These are phyloP conservation scores for Anhinga rufa DNA, from an alignment of 2,113 vertebrate species.

Conservation along the genomic window DNA sequence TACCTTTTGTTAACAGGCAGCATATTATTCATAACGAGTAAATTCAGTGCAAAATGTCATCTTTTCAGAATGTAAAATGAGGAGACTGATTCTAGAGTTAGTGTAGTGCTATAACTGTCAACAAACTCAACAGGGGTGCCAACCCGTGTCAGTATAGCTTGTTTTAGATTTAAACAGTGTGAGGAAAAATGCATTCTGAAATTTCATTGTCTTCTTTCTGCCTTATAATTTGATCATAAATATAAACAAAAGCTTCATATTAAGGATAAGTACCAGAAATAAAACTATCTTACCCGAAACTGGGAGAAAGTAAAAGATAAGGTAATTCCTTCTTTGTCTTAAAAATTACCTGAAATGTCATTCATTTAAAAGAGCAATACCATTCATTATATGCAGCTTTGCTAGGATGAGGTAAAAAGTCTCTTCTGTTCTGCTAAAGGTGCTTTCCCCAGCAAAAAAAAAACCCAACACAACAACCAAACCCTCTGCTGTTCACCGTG, in stretches of 20 bases:
- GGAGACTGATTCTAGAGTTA: background rate
- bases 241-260: background rate
- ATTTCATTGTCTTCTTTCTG: background rate
- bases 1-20: constrained; percentile 15
- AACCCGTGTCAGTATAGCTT: background rate
- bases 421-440: background rate
- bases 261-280: background rate
- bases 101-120: background rate
- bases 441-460: background rate
- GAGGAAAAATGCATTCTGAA: background rate
- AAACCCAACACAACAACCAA: background rate
- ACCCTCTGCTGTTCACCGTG: background rate
- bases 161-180: background rate
- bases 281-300: background rate
- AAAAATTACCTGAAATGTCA: background rate
- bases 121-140: constrained; percentile 16
- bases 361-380: background rate
- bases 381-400: background rate
- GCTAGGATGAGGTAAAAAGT: background rate
- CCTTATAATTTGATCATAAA: background rate
- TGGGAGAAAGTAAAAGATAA: background rate
- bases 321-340: background rate
- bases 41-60: background rate
- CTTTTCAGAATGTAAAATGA: constrained; percentile 17
- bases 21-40: constrained; percentile 22